Base-by-base conservation (phyloP, 2,888 invertebrate species). In the Oligia fasciuncula region DNA sequence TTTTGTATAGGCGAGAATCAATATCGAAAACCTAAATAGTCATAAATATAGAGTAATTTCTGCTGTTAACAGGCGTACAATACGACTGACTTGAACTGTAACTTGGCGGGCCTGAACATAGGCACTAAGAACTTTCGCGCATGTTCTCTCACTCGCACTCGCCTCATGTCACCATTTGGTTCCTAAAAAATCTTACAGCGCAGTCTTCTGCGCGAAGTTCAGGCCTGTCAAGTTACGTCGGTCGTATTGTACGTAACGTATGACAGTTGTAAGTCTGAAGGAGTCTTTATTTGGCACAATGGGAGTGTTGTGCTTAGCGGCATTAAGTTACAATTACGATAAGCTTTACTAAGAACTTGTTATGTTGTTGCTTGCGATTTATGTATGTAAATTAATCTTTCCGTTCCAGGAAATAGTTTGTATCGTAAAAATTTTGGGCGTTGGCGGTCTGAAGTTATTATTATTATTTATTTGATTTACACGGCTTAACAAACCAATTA, bases 321-420 rank as follows among this genome's bases (percentile, higher is more conserved):
- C 49, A n/a, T 80, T 74, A 65, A n/a, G 43, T 80, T 80, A 73
- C 80, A 65, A 68, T 19, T 19, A 66, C 23, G 68, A 80, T 80
- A 73, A 69, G 73, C 19, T 43, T 78, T 70, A 70, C 66, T 35
- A n/a, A 69, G 80, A 80, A 80, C 13, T 4, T 46, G 60, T n/a
- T 9, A 5, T 35, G 66, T 49, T 11, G 62, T 23, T 29, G 6
- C 14, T 40, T 40, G 23, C 23, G 14, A 54, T 14, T 19, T 35
- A 13, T 40, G 49, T 51, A 3, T 40, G 8, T 66, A 66, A 23
- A 14, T 40, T 23, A 40, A 66, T n/a, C 1, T 66, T 23, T 11
- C 14, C 40, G 23, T 62, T 66, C 19, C 13, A 35, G 2, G 4
- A 23, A 11, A 23, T 60, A 57, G 2, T 63, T 35, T 35, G 9